phyloP scores from a whole-genome alignment of 2,797 vertebrate genomes.

The Poeciliopsis turneri region DNA sequence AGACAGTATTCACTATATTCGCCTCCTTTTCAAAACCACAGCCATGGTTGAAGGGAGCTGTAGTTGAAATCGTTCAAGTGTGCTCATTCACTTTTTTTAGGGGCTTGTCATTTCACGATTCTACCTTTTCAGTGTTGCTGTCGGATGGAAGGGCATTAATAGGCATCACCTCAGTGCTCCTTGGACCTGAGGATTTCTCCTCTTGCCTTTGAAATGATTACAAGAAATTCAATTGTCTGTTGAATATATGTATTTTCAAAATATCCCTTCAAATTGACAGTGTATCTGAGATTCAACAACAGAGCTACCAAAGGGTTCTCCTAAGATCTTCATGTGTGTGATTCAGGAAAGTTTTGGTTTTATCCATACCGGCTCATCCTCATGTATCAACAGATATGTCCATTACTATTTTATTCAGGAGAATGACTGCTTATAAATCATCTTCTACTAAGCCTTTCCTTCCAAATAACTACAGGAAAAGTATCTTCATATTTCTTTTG shows the following conservation, averaged over 20 bases:
- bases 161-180: conserved; percentile 79
- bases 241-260: conserved; percentile 78
- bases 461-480: neutral
- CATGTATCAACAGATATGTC: neutral
- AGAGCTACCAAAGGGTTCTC: conserved; percentile 39
- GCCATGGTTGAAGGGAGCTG: conserved; percentile 79
- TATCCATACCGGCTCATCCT: neutral
- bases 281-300: conserved; percentile 60
- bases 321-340: conserved; percentile 23
- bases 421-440: neutral
- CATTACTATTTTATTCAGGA: neutral
- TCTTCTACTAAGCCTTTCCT: neutral
- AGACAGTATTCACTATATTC: conserved; percentile 77
- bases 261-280: conserved; percentile 34
- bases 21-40: conserved; percentile 80
- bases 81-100: conserved; percentile 80
- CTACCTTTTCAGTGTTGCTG: conserved; percentile 76
- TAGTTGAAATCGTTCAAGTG: conserved; percentile 78
- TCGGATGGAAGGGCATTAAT: conserved; percentile 77
- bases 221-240: conserved; percentile 64
- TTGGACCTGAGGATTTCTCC: conserved; percentile 40
- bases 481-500: neutral
- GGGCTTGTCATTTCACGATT: conserved; percentile 78
- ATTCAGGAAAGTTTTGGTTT: conserved; percentile 21
- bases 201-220: conserved; percentile 73